Conservation (phyloP, 2,797 vertebrate species). For the Bufotes viridis region DNA sequence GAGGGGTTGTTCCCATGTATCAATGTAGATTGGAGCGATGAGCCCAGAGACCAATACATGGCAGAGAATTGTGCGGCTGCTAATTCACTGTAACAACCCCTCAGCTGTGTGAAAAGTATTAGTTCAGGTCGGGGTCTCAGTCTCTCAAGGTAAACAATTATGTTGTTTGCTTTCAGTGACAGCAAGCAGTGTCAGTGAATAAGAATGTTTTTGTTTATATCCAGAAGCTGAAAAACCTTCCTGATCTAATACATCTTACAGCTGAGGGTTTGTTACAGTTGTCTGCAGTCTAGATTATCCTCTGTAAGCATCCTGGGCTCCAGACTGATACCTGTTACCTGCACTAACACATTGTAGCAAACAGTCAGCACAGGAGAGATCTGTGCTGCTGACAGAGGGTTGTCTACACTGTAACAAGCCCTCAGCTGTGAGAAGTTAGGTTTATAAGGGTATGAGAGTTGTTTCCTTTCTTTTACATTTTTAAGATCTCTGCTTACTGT, state of each 20-base stretch:
- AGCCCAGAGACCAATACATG: neutral
- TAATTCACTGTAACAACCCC: neutral
- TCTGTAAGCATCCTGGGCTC: no score
- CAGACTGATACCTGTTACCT: neutral
- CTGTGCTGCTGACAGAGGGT: no score
- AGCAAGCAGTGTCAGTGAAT: neutral
- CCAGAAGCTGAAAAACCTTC: no score
- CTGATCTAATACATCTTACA: neutral
- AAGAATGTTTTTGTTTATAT: neutral
- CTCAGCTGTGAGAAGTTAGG: neutral
- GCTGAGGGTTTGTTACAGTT: neutral
- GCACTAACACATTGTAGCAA: neutral
- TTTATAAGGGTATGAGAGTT: no score
- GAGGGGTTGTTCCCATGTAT: neutral
- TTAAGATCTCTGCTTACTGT: neutral
- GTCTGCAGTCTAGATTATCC: neutral
- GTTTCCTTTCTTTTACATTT: no score
- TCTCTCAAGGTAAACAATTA: neutral
- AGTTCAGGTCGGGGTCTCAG: neutral
- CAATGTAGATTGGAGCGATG: neutral
- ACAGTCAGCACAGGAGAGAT: neutral
- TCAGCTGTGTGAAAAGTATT: neutral
- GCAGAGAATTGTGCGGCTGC: neutral
- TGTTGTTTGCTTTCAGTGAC: neutral
- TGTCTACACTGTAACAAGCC: neutral